A percentile compares a stretch with the other conserved stretches of the same genome.
phyloP scores from a whole-genome alignment of 2,797 vertebrate species.

The Xenops minutus region DNA sequence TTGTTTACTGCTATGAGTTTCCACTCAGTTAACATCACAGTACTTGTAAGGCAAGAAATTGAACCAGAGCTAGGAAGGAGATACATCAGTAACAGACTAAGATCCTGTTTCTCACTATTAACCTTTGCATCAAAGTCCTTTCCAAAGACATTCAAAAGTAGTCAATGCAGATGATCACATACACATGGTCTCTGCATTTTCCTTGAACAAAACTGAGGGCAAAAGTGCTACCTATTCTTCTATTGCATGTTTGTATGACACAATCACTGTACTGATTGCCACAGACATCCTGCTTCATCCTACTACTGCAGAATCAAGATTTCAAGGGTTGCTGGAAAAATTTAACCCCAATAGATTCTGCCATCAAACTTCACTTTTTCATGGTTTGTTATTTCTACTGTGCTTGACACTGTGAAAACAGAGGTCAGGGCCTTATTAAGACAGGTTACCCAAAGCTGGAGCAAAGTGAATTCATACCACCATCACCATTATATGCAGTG shows the following conservation, averaged over 20 bases:
- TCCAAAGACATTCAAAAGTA: not conserved
- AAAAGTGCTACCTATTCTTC: not conserved
- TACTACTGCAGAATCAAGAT: not conserved
- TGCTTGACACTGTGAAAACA: constrained; percentile 53
- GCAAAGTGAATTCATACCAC: constrained; percentile 27
- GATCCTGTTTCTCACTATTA: not conserved
- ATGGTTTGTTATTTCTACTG: constrained; percentile 36
- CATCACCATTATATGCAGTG: not conserved
- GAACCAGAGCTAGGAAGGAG: not conserved
- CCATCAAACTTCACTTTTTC: constrained; percentile 27
- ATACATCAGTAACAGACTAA: not conserved
- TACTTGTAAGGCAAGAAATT: not conserved
- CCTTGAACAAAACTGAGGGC: not conserved
- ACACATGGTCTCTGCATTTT: not conserved
- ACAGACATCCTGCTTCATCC: not conserved
- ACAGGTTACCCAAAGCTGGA: constrained; percentile 21
- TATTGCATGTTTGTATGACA: not conserved
- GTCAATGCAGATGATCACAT: not conserved
- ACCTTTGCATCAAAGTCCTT: not conserved
- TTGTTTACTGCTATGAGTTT: not conserved
- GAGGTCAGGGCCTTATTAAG: constrained; percentile 52
- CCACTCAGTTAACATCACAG: not conserved
- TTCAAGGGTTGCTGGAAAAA: constrained; percentile 52
- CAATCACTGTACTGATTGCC: not conserved
- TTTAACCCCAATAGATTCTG: constrained; percentile 52